Conservation (phyloP, 1,140 invertebrate species). For the Apis florea region DNA sequence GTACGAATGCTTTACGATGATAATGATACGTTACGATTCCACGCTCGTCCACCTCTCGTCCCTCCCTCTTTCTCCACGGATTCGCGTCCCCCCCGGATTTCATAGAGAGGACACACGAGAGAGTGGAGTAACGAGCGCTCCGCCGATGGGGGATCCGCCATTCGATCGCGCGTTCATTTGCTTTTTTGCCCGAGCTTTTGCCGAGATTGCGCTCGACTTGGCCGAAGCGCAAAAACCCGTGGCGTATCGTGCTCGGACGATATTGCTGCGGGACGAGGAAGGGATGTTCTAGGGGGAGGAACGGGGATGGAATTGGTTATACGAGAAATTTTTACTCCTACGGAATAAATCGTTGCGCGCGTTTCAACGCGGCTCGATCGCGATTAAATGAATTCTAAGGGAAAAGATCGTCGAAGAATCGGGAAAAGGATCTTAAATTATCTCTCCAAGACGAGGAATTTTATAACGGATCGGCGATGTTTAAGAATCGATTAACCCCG, state of each 20-base stretch:
- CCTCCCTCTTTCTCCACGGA: neutral
- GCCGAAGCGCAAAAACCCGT: neutral
- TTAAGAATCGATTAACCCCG: slow-evolving; percentile 29
- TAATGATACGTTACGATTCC: slow-evolving; percentile 50
- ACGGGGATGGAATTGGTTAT: no score
- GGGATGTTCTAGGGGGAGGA: neutral
- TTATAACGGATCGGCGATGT: neutral
- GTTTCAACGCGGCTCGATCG: no score
- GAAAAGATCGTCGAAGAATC: neutral
- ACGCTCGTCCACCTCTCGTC: neutral
- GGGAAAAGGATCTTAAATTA: accelerated
- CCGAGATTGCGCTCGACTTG: neutral
- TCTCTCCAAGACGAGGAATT: neutral
- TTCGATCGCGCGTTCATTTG: neutral
- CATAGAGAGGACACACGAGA: neutral
- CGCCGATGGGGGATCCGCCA: neutral
- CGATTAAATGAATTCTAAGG: no score
- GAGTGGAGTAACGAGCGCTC: neutral
- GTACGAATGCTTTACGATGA: slow-evolving; percentile 41
- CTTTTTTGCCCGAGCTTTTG: neutral
- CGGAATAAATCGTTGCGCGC: no score
- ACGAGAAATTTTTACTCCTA: no score
- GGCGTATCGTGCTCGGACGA: neutral
- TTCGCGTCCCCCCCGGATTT: no score
- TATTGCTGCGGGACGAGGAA: neutral